A percentile compares a stretch with the other conserved stretches of the same genome.
These are phyloP conservation scores for Aleiodes testaceus DNA, from an alignment of 2,888 invertebrate genomes.

Conservation along the genomic window DNA sequence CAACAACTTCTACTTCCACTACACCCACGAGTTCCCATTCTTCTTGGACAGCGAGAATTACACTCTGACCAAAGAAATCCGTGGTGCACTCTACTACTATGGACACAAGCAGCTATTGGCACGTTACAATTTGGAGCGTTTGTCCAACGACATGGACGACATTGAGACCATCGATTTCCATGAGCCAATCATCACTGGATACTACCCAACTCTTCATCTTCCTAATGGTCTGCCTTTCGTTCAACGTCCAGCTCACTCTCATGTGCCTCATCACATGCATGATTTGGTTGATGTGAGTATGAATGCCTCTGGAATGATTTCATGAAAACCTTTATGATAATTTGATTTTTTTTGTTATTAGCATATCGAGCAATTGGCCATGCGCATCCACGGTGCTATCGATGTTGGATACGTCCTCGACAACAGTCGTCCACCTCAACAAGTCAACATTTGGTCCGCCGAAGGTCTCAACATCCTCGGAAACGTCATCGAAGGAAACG, in stretches of 20 bases:
- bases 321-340: not conserved
- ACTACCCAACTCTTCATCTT: conserved; percentile 77
- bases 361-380: conserved; percentile 58
- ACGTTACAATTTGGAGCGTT: conserved; percentile 81
- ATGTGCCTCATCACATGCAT: conserved; percentile 56
- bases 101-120: conserved; percentile 79
- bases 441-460: conserved; percentile 55
- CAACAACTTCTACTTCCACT: conserved; percentile 79
- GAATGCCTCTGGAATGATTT: not conserved
- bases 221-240: conserved; percentile 78
- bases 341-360: conserved; percentile 45
- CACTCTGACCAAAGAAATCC: conserved; percentile 74
- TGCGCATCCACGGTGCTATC: conserved; percentile 59
- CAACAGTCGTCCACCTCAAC: conserved; percentile 44
- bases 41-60: conserved; percentile 78
- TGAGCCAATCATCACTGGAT: conserved; percentile 74
- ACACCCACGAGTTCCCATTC: conserved; percentile 78
- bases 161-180: conserved; percentile 77
- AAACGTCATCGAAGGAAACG: conserved; percentile 74
- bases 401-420: conserved; percentile 58
- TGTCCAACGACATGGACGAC: conserved; percentile 78
- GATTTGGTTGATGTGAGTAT: conserved; percentile 53
- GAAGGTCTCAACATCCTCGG: conserved; percentile 76
- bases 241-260: conserved; percentile 51
- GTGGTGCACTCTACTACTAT: conserved; percentile 79